A percentile compares a stretch with the other conserved stretches of the same genome.
Conservation (phyloP, 2,888 invertebrate species). For the Epirrhoe tristata region DNA sequence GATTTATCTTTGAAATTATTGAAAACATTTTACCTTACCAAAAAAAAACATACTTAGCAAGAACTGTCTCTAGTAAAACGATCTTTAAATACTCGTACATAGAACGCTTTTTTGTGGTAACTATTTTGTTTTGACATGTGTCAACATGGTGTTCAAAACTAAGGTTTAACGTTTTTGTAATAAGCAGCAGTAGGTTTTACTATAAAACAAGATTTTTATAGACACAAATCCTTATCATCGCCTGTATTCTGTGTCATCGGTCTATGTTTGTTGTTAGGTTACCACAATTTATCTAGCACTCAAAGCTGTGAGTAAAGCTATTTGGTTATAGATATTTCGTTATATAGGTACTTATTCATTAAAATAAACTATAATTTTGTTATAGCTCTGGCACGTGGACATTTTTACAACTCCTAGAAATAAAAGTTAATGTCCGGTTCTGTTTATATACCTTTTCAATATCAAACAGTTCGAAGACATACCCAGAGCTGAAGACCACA, state of each 20-base stretch:
- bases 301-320: not conserved
- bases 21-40: not conserved
- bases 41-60: no score
- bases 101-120: no score
- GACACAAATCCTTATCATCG: no score
- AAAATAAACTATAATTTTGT: not conserved
- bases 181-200: no score
- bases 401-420: slow-evolving; percentile 18
- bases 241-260: no score
- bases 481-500: slow-evolving; percentile 38
- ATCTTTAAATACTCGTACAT: no score
- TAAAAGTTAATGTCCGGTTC: slow-evolving; percentile 17
- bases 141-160: no score
- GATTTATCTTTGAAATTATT: slow-evolving; percentile 16
- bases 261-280: not conserved
- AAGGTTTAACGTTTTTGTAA: no score
- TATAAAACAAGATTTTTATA: no score
- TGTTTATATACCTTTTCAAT: slow-evolving; percentile 23
- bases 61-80: no score
- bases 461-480: slow-evolving; percentile 29
- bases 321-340: not conserved
- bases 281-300: not conserved
- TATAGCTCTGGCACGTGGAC: slow-evolving; percentile 14
- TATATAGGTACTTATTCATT: not conserved
- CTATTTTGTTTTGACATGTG: no score